Evolutionary conservation across 2,888 invertebrate genomes (phyloP).

Genomic region (Diadromus collaris): DNA sequence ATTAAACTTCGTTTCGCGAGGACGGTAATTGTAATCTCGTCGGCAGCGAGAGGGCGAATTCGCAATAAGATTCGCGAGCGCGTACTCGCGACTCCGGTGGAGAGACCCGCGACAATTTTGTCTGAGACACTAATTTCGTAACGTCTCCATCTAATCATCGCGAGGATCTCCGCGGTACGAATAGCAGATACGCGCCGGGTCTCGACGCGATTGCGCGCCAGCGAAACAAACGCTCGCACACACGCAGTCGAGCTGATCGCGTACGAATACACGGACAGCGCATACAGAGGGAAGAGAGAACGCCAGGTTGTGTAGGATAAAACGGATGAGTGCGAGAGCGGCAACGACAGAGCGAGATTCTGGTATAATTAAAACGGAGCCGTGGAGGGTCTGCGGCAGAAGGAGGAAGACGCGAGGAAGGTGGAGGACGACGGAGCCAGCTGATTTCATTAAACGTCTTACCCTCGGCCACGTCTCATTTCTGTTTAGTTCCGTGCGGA

Average conservation of each 20-base stretch:
- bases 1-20: not conserved
- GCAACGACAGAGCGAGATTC: slow-evolving; percentile 62
- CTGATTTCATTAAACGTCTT: slow-evolving; percentile 73
- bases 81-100: not conserved
- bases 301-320: slow-evolving; percentile 44
- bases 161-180: slow-evolving; percentile 68
- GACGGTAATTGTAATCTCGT: not conserved
- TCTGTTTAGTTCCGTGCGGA: slow-evolving; percentile 66
- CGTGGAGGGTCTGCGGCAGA: slow-evolving; percentile 43
- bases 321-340: slow-evolving; percentile 45
- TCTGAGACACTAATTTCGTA: slow-evolving; percentile 74
- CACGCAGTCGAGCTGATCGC: not conserved
- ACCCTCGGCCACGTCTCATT: slow-evolving; percentile 68
- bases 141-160: slow-evolving; percentile 73
- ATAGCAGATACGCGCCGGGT: slow-evolving; percentile 2
- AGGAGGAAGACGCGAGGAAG: slow-evolving; percentile 28
- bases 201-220: slow-evolving; percentile 1
- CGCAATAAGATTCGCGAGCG: slow-evolving; percentile 14
- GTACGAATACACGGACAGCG: slow-evolving; percentile 7
- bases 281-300: slow-evolving; percentile 10
- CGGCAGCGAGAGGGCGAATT: slow-evolving; percentile 4
- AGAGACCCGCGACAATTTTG: slow-evolving; percentile 68
- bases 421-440: slow-evolving; percentile 57
- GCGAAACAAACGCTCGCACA: not conserved
- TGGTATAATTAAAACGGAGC: slow-evolving; percentile 72